Percentiles rank a stretch among this genome's conserved stretches.
These are phyloP conservation scores for Gonatopus flavifemur DNA, from an alignment of 1,140 invertebrate species.

Conservation along the genomic window DNA sequence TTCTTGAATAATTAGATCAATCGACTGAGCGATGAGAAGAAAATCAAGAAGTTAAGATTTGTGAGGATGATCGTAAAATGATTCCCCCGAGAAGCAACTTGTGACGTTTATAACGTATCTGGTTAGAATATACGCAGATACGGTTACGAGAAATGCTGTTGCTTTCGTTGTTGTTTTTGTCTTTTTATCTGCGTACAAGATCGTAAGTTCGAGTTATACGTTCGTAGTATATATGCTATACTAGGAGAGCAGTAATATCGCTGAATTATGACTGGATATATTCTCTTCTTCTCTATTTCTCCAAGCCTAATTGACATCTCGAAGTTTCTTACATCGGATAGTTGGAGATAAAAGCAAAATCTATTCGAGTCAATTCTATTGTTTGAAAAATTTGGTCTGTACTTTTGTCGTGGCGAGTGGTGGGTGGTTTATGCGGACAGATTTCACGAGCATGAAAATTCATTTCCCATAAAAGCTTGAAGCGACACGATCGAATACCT, in stretches of 20 bases:
- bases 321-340: no score
- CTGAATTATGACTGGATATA: slow-evolving; percentile 12
- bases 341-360: no score
- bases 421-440: slow-evolving; percentile 22
- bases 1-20: no score
- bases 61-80: slow-evolving; percentile 21
- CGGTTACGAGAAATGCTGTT: no score
- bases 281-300: neutral
- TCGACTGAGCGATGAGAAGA: neutral
- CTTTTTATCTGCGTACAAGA: no score
- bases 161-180: no score
- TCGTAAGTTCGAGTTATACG: no score
- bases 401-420: neutral
- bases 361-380: no score
- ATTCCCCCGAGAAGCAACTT: slow-evolving; percentile 7
- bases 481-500: slow-evolving; percentile 8
- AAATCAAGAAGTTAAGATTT: neutral
- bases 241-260: slow-evolving; percentile 11
- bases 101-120: slow-evolving; percentile 21
- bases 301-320: slow-evolving; percentile 13
- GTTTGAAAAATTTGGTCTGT: no score
- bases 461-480: slow-evolving; percentile 5
- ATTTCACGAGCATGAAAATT: slow-evolving; percentile 19
- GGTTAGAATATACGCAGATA: slow-evolving; percentile 6
- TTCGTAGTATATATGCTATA: neutral